phyloP scores from a whole-genome alignment of 2,113 vertebrate genomes.

The Aldabrachelys gigantea region DNA sequence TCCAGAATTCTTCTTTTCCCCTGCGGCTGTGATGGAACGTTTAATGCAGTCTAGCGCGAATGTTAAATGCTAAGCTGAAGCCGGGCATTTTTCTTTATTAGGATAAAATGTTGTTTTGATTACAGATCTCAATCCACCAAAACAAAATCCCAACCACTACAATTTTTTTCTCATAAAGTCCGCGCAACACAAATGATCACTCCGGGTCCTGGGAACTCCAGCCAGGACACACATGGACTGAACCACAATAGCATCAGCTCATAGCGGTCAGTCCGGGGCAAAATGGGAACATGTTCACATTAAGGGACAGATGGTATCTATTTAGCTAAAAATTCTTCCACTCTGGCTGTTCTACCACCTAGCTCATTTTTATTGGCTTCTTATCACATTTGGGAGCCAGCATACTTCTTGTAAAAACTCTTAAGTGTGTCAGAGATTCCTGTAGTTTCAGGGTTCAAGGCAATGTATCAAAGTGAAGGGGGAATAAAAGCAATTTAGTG shows the following conservation, averaged over 20 bases:
- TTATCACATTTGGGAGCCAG: constrained; percentile 71
- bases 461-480: constrained; percentile 56
- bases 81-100: constrained; percentile 76
- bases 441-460: constrained; percentile 66
- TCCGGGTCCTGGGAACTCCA: constrained; percentile 75
- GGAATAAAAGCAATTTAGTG: constrained; percentile 57
- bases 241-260: constrained; percentile 46
- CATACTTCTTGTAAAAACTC: constrained; percentile 63
- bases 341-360: constrained; percentile 55
- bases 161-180: constrained; percentile 75
- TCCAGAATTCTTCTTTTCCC: constrained; percentile 42
- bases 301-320: constrained; percentile 72
- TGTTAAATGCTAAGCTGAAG: constrained; percentile 49
- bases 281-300: constrained; percentile 34
- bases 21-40: constrained; percentile 33
- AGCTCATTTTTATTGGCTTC: constrained; percentile 71
- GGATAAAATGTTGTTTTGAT: constrained; percentile 75
- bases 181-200: constrained; percentile 69
- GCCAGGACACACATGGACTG: background rate
- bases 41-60: constrained; percentile 21
- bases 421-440: constrained; percentile 39
- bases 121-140: constrained; percentile 60
- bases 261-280: constrained; percentile 40
- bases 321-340: constrained; percentile 70
- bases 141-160: constrained; percentile 31